Evolutionary conservation across 2,797 vertebrate species (phyloP).

Genomic region (Notolepis coatsorum): DNA sequence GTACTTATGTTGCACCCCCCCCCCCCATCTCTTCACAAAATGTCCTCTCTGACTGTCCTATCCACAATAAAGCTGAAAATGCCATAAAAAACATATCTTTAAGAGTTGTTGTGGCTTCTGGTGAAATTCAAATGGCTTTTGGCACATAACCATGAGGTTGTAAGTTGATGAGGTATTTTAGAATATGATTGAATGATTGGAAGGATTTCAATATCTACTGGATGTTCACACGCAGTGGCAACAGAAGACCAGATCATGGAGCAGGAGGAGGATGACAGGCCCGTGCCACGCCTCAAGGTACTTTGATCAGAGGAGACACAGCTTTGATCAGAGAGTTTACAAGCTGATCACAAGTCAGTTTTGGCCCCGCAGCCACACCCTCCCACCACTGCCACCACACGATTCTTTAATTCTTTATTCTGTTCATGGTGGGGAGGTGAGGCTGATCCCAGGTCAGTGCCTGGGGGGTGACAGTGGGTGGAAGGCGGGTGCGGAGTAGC

Average conservation of each 20-base stretch:
- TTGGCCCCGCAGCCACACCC: constrained; percentile 4
- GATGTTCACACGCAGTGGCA: constrained; percentile 5
- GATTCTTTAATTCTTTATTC: no score
- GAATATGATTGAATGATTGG: neutral
- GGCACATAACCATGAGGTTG: constrained; percentile 38
- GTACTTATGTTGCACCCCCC: no score
- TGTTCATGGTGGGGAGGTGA: constrained; percentile 6
- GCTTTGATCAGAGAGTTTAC: constrained; percentile 24
- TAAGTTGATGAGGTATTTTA: neutral
- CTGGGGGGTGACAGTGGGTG: constrained; percentile 42
- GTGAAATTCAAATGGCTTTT: constrained; percentile 43
- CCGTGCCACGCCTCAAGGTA: constrained; percentile 16
- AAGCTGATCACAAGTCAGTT: constrained; percentile 14
- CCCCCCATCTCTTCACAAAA: no score
- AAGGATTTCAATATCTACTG: constrained; percentile 21
- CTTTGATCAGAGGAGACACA: neutral
- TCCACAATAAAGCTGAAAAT: no score
- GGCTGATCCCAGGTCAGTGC: constrained; percentile 25
- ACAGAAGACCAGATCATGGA: neutral
- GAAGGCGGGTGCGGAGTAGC: constrained; percentile 47
- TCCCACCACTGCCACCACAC: constrained; percentile 14
- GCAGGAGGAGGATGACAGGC: constrained; percentile 1
- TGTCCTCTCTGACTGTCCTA: no score
- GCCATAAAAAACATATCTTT: no score
- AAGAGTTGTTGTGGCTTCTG: constrained; percentile 6